Conservation (phyloP, 1,140 invertebrate species). For the Nephila pilipes region DNA sequence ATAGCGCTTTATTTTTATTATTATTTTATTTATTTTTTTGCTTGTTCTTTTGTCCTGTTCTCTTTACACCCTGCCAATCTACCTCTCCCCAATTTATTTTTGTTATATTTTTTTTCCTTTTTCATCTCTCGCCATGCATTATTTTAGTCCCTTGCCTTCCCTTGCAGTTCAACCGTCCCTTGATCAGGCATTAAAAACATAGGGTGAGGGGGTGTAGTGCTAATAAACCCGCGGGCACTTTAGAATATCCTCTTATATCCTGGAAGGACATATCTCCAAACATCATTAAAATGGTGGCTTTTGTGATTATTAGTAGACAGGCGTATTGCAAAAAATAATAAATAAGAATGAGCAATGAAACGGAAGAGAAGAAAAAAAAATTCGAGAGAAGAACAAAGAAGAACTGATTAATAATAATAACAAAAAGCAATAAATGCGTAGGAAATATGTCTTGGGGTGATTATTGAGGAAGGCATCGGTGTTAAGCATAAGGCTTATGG, state of each 20-base stretch:
- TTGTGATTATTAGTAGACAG: conserved; percentile 56
- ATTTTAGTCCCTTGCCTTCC: neutral
- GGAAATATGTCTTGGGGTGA: conserved; percentile 66
- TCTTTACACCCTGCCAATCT: neutral
- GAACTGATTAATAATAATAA: conserved; percentile 74
- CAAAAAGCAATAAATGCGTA: conserved; percentile 32
- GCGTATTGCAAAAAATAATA: neutral
- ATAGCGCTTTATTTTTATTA: conserved; percentile 13
- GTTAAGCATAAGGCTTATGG: conserved; percentile 67
- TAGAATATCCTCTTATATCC: conserved; percentile 64
- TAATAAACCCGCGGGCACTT: conserved; percentile 70
- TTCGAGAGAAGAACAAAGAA: neutral
- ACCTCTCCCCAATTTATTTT: neutral
- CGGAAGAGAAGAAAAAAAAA: conserved; percentile 4
- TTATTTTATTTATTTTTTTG: conserved; percentile 21
- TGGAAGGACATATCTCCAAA: conserved; percentile 66
- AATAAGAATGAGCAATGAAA: neutral
- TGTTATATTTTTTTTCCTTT: neutral
- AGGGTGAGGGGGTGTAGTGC: neutral
- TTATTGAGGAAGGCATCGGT: conserved; percentile 50
- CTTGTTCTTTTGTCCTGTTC: conserved; percentile 15
- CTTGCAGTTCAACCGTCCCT: neutral
- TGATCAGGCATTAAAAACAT: neutral
- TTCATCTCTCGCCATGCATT: neutral
- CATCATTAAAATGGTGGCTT: conserved; percentile 75